Evolutionary conservation across 2,113 vertebrate species (phyloP).

Genomic region (Ploceus nigricollis): DNA sequence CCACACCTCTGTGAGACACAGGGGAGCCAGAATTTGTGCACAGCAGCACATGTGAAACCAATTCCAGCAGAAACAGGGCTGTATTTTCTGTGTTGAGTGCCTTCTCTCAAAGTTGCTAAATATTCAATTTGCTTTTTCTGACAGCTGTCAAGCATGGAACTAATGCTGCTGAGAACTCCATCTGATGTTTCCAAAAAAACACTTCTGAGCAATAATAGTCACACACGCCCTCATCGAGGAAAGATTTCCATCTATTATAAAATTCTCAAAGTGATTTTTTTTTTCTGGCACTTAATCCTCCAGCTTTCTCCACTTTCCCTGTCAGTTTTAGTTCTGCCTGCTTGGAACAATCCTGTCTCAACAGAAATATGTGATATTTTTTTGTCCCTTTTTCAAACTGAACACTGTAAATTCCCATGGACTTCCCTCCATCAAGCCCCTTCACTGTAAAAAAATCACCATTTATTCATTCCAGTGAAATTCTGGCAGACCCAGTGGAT

Average conservation of each 20-base stretch:
- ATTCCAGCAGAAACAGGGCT: background rate
- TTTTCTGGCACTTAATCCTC: background rate
- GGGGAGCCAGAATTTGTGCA: background rate
- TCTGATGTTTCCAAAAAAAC: conserved; percentile 1
- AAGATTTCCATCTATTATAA: conserved; percentile 9
- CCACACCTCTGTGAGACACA: too few relatives aligned
- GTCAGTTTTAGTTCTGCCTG: background rate
- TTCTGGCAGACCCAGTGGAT: background rate
- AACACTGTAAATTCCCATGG: background rate
- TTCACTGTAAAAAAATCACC: background rate
- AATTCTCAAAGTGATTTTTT: background rate
- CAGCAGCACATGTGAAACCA: background rate
- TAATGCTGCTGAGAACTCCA: conserved; percentile 14
- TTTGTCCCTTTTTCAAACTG: background rate
- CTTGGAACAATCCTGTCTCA: background rate
- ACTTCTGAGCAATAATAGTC: background rate
- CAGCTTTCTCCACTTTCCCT: background rate
- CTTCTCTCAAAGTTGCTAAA: background rate
- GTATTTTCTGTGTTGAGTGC: background rate
- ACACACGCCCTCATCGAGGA: background rate
- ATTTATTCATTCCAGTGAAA: background rate
- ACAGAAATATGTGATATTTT: background rate
- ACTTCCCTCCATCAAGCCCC: background rate
- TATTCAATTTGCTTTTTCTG: background rate
- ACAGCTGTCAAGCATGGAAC: conserved; percentile 3